Evolutionary conservation across 2,888 invertebrate species (phyloP).

Genomic region (Rhimphoctona megacephalus): DNA sequence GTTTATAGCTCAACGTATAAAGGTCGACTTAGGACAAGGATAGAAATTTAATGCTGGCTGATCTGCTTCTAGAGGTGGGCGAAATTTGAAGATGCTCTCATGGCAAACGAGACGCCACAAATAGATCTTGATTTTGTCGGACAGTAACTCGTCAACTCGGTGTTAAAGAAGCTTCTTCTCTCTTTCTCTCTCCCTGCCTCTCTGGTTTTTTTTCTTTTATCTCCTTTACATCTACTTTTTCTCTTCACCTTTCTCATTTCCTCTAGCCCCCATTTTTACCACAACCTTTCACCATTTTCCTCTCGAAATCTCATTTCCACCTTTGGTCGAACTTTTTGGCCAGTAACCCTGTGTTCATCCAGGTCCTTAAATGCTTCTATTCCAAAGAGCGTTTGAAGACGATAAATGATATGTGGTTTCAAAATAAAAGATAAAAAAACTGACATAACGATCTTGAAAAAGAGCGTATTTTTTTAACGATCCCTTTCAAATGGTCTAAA

Average conservation of each 20-base stretch:
- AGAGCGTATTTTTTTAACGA: no score
- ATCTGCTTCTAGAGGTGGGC: slow-evolving; percentile 23
- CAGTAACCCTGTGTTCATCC: slow-evolving; percentile 24
- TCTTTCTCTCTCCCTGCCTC: background rate
- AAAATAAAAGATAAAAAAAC: background rate
- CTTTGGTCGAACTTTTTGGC: slow-evolving; percentile 16
- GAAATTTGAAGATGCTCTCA: slow-evolving; percentile 12
- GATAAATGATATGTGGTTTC: background rate
- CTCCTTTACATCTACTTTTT: background rate
- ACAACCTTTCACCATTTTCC: slow-evolving; percentile 15
- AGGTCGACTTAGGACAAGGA: slow-evolving; percentile 44
- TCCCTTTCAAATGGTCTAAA: no score
- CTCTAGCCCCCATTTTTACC: slow-evolving; percentile 12
- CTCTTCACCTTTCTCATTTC: slow-evolving; percentile 7
- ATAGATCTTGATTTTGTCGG: slow-evolving; percentile 58
- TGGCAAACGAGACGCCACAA: slow-evolving; percentile 56
- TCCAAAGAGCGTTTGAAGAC: slow-evolving; percentile 8
- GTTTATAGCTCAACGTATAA: slow-evolving; percentile 28
- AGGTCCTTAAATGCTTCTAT: slow-evolving; percentile 50
- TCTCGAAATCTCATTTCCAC: slow-evolving; percentile 15
- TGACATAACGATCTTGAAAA: background rate
- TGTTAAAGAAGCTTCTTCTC: background rate
- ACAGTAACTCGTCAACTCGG: slow-evolving; percentile 33
- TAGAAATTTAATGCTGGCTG: slow-evolving; percentile 21
- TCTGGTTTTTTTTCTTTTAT: background rate